These are phyloP conservation scores for Ophion ventricosus DNA, from an alignment of 2,888 invertebrate species.

Conservation along the genomic window DNA sequence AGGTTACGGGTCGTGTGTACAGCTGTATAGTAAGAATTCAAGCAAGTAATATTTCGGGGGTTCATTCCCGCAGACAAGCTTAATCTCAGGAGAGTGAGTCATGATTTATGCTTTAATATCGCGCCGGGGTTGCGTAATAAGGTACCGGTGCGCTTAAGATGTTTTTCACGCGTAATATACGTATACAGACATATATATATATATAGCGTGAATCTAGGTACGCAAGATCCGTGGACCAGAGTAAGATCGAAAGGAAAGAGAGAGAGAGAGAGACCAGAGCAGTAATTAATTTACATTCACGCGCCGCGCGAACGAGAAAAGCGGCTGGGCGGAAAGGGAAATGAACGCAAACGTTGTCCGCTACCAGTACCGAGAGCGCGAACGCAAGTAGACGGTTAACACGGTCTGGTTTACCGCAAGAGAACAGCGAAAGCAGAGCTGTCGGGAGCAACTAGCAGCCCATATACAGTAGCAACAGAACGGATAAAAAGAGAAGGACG, in stretches of 20 bases:
- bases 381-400: conserved; percentile 67
- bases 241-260: conserved; percentile 33
- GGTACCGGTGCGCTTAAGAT: conserved; percentile 77
- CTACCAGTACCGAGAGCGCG: conserved; percentile 44
- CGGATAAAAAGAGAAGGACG: conserved; percentile 4
- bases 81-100: conserved; percentile 78
- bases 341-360: conserved; percentile 66
- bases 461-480: conserved; percentile 44
- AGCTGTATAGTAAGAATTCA: conserved; percentile 52
- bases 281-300: conserved; percentile 82
- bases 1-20: conserved; percentile 13
- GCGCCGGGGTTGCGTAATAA: conserved; percentile 77
- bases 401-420: conserved; percentile 66
- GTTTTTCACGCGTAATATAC: conserved; percentile 75
- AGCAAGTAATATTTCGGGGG: conserved; percentile 66
- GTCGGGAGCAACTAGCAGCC: conserved; percentile 65
- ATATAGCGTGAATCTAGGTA: conserved; percentile 33
- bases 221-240: conserved; percentile 14
- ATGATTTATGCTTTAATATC: conserved; percentile 82
- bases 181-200: conserved; percentile 7
- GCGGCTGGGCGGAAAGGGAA: conserved; percentile 68
- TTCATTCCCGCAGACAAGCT: conserved; percentile 67
- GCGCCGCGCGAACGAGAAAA: conserved; percentile 75
- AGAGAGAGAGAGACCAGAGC: conserved; percentile 61
- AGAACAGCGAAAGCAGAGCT: conserved; percentile 70